Evolutionary conservation across 2,113 vertebrate species (phyloP).

Genomic region (Lota lota): DNA sequence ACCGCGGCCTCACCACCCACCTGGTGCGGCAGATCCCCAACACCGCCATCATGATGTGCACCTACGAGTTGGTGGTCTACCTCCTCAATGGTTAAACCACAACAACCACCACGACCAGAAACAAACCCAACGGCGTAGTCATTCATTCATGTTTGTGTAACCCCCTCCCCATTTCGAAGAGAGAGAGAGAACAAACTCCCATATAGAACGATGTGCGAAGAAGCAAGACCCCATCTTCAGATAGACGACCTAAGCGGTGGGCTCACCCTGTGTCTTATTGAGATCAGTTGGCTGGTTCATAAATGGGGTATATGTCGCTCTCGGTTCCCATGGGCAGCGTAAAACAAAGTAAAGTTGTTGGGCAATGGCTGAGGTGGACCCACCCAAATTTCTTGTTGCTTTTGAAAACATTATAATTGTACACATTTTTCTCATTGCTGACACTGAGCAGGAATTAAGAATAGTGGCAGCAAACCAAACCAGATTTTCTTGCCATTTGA

Average conservation of each 20-base stretch:
- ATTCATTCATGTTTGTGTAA: not conserved
- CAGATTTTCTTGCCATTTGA: too few relatives aligned
- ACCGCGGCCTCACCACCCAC: slow-evolving; percentile 94
- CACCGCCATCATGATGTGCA: slow-evolving; percentile 98
- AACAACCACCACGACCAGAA: slow-evolving; percentile 1
- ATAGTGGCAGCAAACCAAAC: too few relatives aligned
- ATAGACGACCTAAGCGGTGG: not conserved
- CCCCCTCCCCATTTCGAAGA: not conserved
- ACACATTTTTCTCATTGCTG: too few relatives aligned
- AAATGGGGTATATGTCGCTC: too few relatives aligned
- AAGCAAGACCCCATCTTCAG: not conserved
- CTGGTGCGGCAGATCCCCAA: slow-evolving; percentile 97
- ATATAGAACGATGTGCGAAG: not conserved
- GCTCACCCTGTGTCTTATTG: too few relatives aligned
- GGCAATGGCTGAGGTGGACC: too few relatives aligned
- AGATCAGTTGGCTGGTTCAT: too few relatives aligned
- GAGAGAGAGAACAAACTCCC: slow-evolving; percentile 3
- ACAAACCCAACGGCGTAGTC: slow-evolving; percentile 5
- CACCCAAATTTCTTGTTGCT: too few relatives aligned
- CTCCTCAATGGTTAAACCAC: slow-evolving; percentile 85
- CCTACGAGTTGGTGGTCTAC: slow-evolving; percentile 96
- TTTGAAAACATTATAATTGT: too few relatives aligned
- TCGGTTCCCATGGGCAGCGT: too few relatives aligned
- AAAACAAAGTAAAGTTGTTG: too few relatives aligned
- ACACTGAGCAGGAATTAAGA: too few relatives aligned